Evolutionary conservation across 2,888 invertebrate species (phyloP), one percentile per base, ranked within the genome.

Genomic region (Drosophila multiciliata): DNA sequence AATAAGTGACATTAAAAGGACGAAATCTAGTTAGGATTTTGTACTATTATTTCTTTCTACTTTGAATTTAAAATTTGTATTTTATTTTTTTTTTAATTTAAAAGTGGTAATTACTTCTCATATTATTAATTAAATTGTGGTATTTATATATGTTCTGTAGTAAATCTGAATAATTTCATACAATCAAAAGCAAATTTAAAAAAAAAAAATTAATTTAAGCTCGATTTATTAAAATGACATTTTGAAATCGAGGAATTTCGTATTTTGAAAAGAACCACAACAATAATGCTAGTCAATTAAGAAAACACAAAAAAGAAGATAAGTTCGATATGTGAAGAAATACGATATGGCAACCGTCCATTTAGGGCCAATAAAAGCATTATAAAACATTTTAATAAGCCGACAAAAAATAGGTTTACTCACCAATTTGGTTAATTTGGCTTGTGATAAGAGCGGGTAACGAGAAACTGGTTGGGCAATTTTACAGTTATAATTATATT

Each of bases 381-480:
- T 8, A 33, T 9, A 20, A 6, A n/a, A 20, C 11, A 38, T 58
- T 57, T n/a, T 8, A 45, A 57, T 48, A 35, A 50, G 26, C 52
- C 58, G 45, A 60, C 52, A 38, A 55, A 48, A 52, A 59, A 54
- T 52, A 33, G 26, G 23, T 20, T 67, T 78, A 78, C 78, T 78
- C 67, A 78, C 78, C 78, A 52, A 67, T 55, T 63, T 23, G 23
- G 23, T 45, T 72, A 63, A 67, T 68, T 64, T 67, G 66, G 52
- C 52, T 77, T 64, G 52, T 62, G 71, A 75, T 78, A 78, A 78
- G 67, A 52, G 53, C 61, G 15, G 57, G 23, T 29, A 53, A 63
- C 52, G 23, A 20, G 50, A 66, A 73, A 73, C 63, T 61, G 65
- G 60, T 78, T 75, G 59, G 38, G 75, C 53, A 78, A 78, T 71